Percentiles rank a stretch among this genome's conserved stretches.
Conservation (phyloP, 2,888 invertebrate species). For the Drosophila quinaria region DNA sequence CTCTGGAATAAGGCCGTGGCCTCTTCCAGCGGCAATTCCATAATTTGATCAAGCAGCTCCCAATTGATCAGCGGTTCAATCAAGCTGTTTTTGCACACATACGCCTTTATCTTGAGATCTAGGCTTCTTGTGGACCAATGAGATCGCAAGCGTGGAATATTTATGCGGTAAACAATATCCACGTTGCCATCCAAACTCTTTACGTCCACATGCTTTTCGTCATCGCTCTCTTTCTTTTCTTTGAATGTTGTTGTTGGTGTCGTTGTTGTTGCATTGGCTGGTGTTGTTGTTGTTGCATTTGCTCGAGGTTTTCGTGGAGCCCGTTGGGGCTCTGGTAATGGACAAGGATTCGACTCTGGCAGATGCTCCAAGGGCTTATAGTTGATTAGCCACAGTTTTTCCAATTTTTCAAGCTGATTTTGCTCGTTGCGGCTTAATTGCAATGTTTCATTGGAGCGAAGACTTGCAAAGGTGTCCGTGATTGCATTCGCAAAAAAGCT, state of each 20-base stretch:
- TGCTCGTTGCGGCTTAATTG: background rate
- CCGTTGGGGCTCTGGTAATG: background rate
- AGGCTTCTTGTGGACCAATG: constrained; percentile 27
- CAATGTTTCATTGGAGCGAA: background rate
- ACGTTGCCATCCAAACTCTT: constrained; percentile 21
- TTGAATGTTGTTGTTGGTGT: background rate
- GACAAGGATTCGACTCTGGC: constrained; percentile 8
- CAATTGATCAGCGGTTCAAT: constrained; percentile 30
- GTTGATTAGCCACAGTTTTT: constrained; percentile 17
- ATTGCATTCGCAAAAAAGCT: constrained; percentile 20
- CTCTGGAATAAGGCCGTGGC: constrained; percentile 13
- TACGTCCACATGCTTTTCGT: background rate
- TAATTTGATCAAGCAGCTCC: constrained; percentile 39
- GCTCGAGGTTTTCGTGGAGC: background rate
- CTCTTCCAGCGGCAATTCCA: constrained; percentile 23
- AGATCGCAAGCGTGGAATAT: constrained; percentile 10
- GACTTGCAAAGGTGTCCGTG: background rate
- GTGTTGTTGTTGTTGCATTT: background rate
- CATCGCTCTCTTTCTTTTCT: no score
- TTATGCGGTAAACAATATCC: constrained; percentile 17
- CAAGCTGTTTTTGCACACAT: constrained; percentile 25
- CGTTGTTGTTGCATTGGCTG: no score
- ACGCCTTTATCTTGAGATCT: constrained; percentile 15
- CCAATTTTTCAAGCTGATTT: constrained; percentile 1
- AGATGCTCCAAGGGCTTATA: constrained; percentile 5